Evolutionary conservation across 2,888 invertebrate genomes (phyloP).

Genomic region (Agrochola lota): DNA sequence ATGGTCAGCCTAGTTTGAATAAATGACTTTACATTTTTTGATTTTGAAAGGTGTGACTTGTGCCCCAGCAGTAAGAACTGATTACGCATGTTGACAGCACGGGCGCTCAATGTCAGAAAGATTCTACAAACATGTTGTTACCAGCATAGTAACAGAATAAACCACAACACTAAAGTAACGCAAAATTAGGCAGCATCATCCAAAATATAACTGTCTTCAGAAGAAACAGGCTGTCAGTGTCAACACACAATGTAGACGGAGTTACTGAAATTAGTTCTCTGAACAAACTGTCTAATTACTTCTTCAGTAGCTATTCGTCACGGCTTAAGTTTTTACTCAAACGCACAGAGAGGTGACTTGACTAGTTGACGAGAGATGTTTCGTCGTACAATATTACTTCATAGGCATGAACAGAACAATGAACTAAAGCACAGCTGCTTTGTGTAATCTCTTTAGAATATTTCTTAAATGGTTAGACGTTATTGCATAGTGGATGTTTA

Average conservation of each 20-base stretch:
- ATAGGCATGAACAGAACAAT: background rate
- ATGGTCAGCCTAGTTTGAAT: too few species aligned
- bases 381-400: constrained; percentile 19
- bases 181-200: background rate
- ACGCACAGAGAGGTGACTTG: background rate
- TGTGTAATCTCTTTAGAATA: constrained; percentile 9
- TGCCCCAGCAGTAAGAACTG: background rate
- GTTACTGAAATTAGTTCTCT: constrained; percentile 30
- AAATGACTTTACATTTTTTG: too few species aligned
- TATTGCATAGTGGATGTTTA: background rate
- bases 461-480: constrained; percentile 1
- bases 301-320: constrained; percentile 15
- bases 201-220: background rate
- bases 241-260: constrained; percentile 13
- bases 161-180: background rate
- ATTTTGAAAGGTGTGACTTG: background rate
- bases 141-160: background rate
- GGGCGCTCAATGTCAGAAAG: background rate
- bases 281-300: constrained; percentile 28
- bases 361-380: constrained; percentile 8
- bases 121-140: background rate
- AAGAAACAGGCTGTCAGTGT: constrained; percentile 10
- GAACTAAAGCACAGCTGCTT: constrained; percentile 1
- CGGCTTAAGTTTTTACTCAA: constrained; percentile 7
- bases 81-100: background rate